Evolutionary conservation across 2,113 vertebrate species (phyloP).

Genomic region (Amblyornis subalaris): DNA sequence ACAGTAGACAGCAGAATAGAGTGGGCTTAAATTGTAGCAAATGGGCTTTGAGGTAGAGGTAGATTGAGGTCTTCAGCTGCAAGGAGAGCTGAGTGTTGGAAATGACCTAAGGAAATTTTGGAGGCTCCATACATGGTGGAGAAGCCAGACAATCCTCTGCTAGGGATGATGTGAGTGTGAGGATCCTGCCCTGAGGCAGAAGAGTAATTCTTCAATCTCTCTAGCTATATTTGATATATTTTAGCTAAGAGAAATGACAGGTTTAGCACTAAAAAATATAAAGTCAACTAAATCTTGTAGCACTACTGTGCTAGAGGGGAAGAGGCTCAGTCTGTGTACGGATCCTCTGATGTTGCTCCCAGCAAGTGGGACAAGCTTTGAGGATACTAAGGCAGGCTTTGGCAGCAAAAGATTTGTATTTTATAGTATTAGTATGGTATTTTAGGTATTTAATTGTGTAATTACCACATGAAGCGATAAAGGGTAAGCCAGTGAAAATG

Average conservation of each 20-base stretch:
- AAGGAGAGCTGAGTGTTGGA: not conserved
- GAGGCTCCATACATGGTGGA: fast-evolving
- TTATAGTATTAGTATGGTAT: not conserved
- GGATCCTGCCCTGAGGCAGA: not conserved
- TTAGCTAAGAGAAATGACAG: not conserved
- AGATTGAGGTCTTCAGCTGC: not conserved
- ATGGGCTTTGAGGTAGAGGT: not conserved
- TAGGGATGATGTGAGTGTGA: not conserved
- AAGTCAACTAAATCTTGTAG: not conserved
- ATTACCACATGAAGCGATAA: not conserved
- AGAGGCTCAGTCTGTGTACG: not conserved
- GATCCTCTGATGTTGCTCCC: not conserved
- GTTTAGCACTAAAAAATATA: not conserved
- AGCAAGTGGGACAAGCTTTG: not conserved
- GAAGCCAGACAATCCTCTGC: not conserved
- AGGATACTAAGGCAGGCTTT: not conserved
- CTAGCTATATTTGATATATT: not conserved
- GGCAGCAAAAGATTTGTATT: not conserved
- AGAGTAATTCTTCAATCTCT: not conserved
- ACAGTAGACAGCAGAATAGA: not conserved
- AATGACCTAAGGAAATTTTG: not conserved
- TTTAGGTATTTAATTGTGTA: not conserved
- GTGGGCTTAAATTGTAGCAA: not conserved
- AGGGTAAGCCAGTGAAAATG: not conserved
- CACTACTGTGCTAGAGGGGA: not conserved